Evolutionary conservation across 2,888 invertebrate genomes (phyloP), one percentile per base, ranked within the genome.

Genomic region (Itoplectis maculator): DNA sequence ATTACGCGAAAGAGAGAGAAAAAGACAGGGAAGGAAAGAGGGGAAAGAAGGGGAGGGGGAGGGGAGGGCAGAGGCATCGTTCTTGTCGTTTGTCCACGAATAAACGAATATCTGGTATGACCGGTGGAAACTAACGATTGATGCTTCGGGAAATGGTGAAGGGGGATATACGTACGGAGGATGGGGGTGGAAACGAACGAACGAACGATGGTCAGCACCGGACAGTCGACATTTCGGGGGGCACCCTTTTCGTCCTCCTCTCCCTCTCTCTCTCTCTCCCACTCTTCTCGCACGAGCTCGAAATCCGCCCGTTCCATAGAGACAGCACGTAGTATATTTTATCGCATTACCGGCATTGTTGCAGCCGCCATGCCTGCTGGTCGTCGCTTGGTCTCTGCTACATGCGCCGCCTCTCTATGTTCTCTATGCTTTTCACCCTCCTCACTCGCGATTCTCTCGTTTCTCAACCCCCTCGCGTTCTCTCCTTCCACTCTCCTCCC

Each of bases 301-400:
- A 88, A 82, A 73, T 66, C 76, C 56, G 56, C 82, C 76, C 73
- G 77, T 77, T 73, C 79, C 82, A 82, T 82, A 76, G 76, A 69
- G 82, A 79, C 82, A 82, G 82, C 88, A 88, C 87, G 87, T 87
- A 88, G 88, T 90, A 90, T 90, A 91, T 90, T 91, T 91, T 89
- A 89, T 91, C 89, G 90, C 89, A 91, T 90, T 90, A 90, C 90
- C 88, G 89, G 89, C 89, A 91, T 91, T 91, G 90, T 91, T 90
- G 90, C 89, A 89, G 87, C 85, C 84, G 84, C 85, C 86, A 85
- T 82, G 79, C 82, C 82, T 69, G 82, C 76, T 66, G 82, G 70
- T 75, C 69, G 74, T 68, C 70, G 59, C 59, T 45, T 47, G 45
- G 45, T 68, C 75, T 61, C 29, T 68, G 66, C 47, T 66, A 79